Percentiles rank a stretch among this genome's conserved stretches.
These are phyloP conservation scores for Dasyornis broadbenti DNA, from an alignment of 2,113 vertebrate species.

Conservation along the genomic window DNA sequence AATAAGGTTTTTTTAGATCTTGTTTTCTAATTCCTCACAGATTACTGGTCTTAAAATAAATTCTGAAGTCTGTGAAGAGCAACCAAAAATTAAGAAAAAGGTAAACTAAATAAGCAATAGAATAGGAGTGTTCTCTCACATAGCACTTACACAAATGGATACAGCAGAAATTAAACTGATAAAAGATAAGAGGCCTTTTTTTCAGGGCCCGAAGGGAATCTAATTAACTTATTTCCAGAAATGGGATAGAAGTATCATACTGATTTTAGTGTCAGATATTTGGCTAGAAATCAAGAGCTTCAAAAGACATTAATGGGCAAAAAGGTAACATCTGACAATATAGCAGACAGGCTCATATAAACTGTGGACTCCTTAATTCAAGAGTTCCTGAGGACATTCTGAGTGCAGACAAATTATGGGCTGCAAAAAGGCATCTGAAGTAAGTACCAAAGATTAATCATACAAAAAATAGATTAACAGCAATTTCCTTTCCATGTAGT, in stretches of 20 bases:
- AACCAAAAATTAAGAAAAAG: background rate
- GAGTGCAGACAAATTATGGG: background rate
- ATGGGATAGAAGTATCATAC: background rate
- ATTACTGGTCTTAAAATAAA: background rate
- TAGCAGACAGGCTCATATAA: constrained; percentile 2
- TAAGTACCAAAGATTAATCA: background rate
- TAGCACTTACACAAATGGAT: background rate
- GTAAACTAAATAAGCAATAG: background rate
- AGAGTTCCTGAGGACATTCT: constrained; percentile 7
- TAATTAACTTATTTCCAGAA: constrained; percentile 48
- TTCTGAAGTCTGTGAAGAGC: background rate
- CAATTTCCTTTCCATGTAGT: constrained; percentile 13
- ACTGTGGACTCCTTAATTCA: background rate
- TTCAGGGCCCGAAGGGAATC: constrained; percentile 1
- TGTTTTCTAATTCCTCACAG: background rate
- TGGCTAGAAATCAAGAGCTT: constrained; percentile 55
- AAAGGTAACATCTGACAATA: background rate
- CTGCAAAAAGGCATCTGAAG: background rate
- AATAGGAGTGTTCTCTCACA: background rate
- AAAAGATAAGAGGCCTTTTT: constrained; percentile 31
- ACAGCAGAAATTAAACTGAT: constrained; percentile 42
- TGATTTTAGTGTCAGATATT: constrained; percentile 44
- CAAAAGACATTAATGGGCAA: background rate
- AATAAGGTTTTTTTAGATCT: background rate
- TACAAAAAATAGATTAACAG: background rate